Evolutionary conservation across 1,140 invertebrate species (phyloP).

Genomic region (Temnothorax nylanderi): DNA sequence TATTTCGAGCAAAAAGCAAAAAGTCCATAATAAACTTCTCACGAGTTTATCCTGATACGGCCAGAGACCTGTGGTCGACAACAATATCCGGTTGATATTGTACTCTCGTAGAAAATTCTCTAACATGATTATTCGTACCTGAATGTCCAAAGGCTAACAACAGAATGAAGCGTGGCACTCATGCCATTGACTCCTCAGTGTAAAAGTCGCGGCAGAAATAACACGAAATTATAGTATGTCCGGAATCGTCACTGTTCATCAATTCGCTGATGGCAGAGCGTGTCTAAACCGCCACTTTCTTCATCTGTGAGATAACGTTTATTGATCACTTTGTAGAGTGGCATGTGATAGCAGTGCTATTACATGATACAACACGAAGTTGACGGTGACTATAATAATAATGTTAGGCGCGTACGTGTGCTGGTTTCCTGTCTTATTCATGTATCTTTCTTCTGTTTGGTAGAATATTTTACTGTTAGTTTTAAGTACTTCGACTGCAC

Average conservation of each 20-base stretch:
- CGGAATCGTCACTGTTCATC: not conserved
- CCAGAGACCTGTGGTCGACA: conserved; percentile 7
- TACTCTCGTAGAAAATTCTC: conserved; percentile 14
- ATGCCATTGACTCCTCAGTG: not conserved
- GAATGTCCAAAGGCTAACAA: not conserved
- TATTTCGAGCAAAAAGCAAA: not conserved
- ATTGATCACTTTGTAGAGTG: not conserved
- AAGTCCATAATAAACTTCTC: not conserved
- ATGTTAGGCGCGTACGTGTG: not conserved
- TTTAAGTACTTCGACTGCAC: not conserved
- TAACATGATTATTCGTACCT: conserved; percentile 1
- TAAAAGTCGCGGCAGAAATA: not conserved
- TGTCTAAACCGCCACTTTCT: not conserved
- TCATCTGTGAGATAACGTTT: not conserved
- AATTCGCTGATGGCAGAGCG: not conserved
- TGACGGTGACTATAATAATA: not conserved
- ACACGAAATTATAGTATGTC: not conserved
- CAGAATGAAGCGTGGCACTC: not conserved
- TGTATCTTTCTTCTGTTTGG: not conserved
- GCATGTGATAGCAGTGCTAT: not conserved
- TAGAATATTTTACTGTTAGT: not conserved
- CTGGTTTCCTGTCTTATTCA: not conserved
- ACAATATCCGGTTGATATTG: not conserved
- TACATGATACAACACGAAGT: not conserved
- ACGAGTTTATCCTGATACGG: not conserved